Percentiles rank a stretch among this genome's conserved stretches.
Conservation (phyloP, 2,113 vertebrate genomes). For the Dipodomys merriami region DNA sequence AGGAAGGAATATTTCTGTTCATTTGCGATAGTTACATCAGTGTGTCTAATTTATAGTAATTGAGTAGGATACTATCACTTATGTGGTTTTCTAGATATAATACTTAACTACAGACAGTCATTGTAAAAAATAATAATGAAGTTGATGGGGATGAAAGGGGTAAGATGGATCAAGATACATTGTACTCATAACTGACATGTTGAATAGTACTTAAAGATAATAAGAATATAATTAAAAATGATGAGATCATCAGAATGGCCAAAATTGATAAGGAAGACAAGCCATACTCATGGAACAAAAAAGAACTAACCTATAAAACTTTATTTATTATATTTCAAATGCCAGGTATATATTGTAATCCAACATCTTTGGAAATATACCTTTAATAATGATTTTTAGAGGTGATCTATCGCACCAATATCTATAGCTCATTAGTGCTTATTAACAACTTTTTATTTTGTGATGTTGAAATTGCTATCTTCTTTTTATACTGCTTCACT, state of each 20-base stretch:
- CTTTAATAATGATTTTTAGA: neutral
- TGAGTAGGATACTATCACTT: neutral
- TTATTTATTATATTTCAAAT: neutral
- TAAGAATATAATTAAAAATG: too few species aligned
- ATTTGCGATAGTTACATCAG: neutral
- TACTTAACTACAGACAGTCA: slow-evolving; percentile 35
- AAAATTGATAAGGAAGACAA: slow-evolving; percentile 6
- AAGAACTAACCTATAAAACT: neutral
- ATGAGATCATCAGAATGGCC: neutral
- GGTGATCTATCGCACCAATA: neutral
- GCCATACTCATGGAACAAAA: neutral
- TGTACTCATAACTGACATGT: too few species aligned
- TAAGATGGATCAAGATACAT: too few species aligned
- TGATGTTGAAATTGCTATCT: neutral
- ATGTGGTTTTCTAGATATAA: slow-evolving; percentile 43
- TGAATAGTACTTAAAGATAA: too few species aligned
- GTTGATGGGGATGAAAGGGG: neutral
- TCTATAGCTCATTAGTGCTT: neutral
- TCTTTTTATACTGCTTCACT: neutral
- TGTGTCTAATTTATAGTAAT: slow-evolving; percentile 47
- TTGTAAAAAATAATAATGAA: slow-evolving; percentile 41
- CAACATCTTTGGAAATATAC: neutral
- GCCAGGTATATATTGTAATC: slow-evolving; percentile 20
- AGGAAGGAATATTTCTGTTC: slow-evolving; percentile 16
- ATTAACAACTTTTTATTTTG: slow-evolving; percentile 19